phyloP scores from a whole-genome alignment of 2,888 invertebrate species.

The Agonopterix heracliana region DNA sequence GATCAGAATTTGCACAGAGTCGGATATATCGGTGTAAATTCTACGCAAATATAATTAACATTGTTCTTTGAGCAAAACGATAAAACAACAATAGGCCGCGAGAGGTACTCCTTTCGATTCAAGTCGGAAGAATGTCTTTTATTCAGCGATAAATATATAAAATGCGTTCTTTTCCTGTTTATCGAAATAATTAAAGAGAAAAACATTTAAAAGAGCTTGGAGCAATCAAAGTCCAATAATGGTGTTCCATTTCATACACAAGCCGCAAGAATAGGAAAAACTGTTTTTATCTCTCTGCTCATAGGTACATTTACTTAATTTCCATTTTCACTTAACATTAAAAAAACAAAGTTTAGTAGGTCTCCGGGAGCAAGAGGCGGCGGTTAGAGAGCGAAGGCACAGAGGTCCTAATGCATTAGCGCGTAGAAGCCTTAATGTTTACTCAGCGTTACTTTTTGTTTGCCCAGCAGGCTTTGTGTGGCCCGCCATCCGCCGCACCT shows the following conservation, averaged over 20 bases:
- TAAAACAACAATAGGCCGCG: constrained; percentile 2
- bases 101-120: too few relatives aligned
- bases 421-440: constrained; percentile 48
- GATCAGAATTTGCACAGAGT: not conserved
- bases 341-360: not conserved
- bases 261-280: too few relatives aligned
- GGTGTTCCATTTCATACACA: too few relatives aligned
- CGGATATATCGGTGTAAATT: constrained; percentile 6
- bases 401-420: constrained; percentile 53
- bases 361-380: constrained; percentile 15
- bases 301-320: too few relatives aligned
- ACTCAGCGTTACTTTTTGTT: constrained; percentile 51
- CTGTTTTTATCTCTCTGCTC: too few relatives aligned
- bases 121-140: not conserved
- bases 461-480: constrained; percentile 51
- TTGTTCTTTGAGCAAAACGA: constrained; percentile 4
- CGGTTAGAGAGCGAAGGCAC: constrained; percentile 19
- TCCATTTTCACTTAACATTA: too few relatives aligned
- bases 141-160: not conserved
- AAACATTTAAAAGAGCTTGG: too few relatives aligned
- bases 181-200: too few relatives aligned
- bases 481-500: constrained; percentile 27
- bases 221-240: too few relatives aligned
- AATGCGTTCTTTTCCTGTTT: too few relatives aligned
- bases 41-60: constrained; percentile 11